Percentiles rank a stretch among this genome's conserved stretches.
Evolutionary conservation across 2,797 vertebrate genomes (phyloP).

Genomic region (Loris lydekkerianus): DNA sequence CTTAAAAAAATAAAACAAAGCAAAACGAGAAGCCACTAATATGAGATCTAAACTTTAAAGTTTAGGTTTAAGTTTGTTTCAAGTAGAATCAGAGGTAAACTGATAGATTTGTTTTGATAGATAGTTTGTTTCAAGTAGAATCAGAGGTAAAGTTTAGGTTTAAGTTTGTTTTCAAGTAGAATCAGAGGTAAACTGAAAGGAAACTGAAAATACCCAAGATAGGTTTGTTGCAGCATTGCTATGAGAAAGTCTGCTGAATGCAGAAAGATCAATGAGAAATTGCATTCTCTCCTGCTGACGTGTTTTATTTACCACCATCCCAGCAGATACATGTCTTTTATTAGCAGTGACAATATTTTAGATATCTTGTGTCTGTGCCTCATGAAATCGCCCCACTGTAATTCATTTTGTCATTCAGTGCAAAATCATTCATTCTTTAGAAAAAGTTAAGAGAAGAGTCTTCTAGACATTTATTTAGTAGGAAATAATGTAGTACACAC

Average conservation of each 20-base stretch:
- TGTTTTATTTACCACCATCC: background rate
- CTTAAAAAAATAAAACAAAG: background rate
- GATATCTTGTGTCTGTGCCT: background rate
- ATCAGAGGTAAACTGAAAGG: background rate
- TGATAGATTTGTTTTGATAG: background rate
- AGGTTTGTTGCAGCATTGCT: background rate
- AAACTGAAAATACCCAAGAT: background rate
- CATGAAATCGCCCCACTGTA: background rate
- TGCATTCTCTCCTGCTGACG: background rate
- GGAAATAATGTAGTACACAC: background rate
- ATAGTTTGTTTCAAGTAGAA: background rate
- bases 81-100: background rate
- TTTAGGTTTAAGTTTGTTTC: slow-evolving; percentile 14
- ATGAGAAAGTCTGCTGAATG: background rate
- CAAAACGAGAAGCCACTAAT: background rate
- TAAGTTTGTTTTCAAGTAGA: background rate
- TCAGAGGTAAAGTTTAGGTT: background rate
- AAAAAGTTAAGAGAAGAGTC: slow-evolving; percentile 40
- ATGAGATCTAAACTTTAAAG: background rate
- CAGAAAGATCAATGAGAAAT: slow-evolving; percentile 36
- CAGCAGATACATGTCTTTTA: background rate
- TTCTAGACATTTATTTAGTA: slow-evolving; percentile 19
- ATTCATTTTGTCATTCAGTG: background rate
- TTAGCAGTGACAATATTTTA: slow-evolving; percentile 45
- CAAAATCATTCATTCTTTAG: background rate